These are phyloP conservation scores for Pterocles burchelli DNA, from an alignment of 2,113 vertebrate species.

Conservation along the genomic window DNA sequence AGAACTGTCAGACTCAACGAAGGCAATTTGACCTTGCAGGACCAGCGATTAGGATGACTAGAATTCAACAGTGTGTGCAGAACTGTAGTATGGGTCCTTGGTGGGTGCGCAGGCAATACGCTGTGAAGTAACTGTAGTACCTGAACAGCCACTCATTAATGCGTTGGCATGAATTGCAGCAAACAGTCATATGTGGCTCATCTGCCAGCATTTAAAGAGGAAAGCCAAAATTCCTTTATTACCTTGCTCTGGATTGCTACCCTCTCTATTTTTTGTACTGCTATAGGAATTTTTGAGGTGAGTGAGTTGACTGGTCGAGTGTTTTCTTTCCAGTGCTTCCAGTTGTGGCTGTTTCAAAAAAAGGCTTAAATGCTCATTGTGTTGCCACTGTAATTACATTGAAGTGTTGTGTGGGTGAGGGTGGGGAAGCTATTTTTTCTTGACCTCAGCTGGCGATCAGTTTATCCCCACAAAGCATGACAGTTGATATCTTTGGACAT, in stretches of 20 bases:
- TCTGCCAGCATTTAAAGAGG: neutral
- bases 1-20: neutral
- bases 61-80: neutral
- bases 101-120: neutral
- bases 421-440: neutral
- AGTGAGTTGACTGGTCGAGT: neutral
- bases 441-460: neutral
- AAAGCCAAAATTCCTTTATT: neutral
- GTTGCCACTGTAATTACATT: neutral
- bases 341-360: neutral
- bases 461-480: conserved; percentile 3
- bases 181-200: neutral
- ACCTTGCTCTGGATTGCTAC: neutral
- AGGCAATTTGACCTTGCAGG: neutral
- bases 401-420: neutral
- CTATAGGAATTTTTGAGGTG: neutral
- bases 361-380: neutral
- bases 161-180: neutral
- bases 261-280: neutral
- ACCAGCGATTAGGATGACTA: neutral
- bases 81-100: neutral
- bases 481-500: neutral
- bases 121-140: neutral
- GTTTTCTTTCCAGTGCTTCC: neutral
- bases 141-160: neutral